These are phyloP conservation scores for Stenolophus ochropezus DNA, from an alignment of 2,888 invertebrate species.

Conservation along the genomic window DNA sequence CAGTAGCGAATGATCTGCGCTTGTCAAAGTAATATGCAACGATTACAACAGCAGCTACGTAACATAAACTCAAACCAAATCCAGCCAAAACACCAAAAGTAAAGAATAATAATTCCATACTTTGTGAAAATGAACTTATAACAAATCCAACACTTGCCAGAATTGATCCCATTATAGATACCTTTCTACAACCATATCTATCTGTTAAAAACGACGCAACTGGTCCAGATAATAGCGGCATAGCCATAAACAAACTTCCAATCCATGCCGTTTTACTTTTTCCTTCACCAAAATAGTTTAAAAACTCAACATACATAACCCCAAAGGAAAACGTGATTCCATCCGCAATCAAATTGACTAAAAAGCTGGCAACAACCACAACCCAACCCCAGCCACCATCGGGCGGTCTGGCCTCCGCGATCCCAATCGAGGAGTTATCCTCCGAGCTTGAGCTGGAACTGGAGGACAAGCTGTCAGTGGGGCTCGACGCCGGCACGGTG, in stretches of 20 bases:
- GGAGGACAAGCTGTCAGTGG: conserved; percentile 64
- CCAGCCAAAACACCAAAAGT: conserved; percentile 91
- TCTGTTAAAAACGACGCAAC: conserved; percentile 89
- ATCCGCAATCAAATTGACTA: conserved; percentile 93
- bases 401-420: conserved; percentile 83
- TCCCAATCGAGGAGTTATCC: conserved; percentile 79
- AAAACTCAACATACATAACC: conserved; percentile 89
- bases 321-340: conserved; percentile 96
- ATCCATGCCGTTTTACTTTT: conserved; percentile 93
- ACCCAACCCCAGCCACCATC: conserved; percentile 97
- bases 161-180: conserved; percentile 86
- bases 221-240: conserved; percentile 91
- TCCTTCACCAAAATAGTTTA: conserved; percentile 88
- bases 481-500: conserved; percentile 63
- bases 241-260: conserved; percentile 92
- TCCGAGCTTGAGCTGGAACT: conserved; percentile 75
- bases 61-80: conserved; percentile 89
- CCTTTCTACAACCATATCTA: conserved; percentile 86
- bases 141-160: conserved; percentile 86
- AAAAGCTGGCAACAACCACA: conserved; percentile 90
- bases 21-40: conserved; percentile 94
- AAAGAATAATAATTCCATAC: conserved; percentile 85
- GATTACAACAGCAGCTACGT: conserved; percentile 92
- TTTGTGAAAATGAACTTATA: conserved; percentile 83
- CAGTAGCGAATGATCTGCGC: conserved; percentile 88